Conservation (phyloP, 2,113 vertebrate species). For the Polyodon spathula region DNA sequence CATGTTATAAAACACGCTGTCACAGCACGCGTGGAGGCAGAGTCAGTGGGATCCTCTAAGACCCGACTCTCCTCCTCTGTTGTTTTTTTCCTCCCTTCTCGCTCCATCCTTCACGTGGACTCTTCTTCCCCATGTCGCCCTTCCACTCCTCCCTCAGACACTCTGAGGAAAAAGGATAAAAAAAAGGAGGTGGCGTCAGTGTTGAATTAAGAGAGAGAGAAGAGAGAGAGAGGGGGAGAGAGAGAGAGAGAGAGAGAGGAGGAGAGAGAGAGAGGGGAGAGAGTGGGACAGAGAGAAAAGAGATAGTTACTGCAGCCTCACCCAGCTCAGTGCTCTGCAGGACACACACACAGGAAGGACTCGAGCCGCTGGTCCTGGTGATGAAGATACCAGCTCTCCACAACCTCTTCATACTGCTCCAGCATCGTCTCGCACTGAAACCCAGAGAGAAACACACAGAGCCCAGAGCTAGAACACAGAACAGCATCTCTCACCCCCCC, state of each 20-base stretch:
- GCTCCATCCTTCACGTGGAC: constrained; percentile 6
- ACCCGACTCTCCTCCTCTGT: constrained; percentile 3
- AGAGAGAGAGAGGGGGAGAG: constrained; percentile 2
- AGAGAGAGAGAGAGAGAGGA: constrained; percentile 10
- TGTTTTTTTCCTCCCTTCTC: not conserved
- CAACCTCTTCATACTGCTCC: constrained; percentile 66
- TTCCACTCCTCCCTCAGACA: constrained; percentile 71
- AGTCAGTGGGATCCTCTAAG: too few relatives aligned
- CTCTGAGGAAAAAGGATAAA: too few relatives aligned
- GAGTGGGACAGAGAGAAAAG: too few relatives aligned
- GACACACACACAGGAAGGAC: constrained; percentile 67
- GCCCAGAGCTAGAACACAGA: too few relatives aligned
- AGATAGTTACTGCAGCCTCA: too few relatives aligned
- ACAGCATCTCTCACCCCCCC: too few relatives aligned
- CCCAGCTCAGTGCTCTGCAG: constrained; percentile 54
- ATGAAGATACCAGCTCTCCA: constrained; percentile 78
- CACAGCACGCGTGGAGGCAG: too few relatives aligned
- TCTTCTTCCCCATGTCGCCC: constrained; percentile 43
- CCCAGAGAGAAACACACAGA: constrained; percentile 2
- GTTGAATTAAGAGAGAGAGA: too few relatives aligned
- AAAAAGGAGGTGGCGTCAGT: too few relatives aligned
- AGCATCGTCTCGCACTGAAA: constrained; percentile 75
- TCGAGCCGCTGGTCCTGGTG: constrained; percentile 69
- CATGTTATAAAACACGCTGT: too few relatives aligned
- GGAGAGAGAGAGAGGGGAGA: not conserved